Base-by-base conservation (phyloP, 2,888 invertebrate species). In the Plutella xylostella region DNA sequence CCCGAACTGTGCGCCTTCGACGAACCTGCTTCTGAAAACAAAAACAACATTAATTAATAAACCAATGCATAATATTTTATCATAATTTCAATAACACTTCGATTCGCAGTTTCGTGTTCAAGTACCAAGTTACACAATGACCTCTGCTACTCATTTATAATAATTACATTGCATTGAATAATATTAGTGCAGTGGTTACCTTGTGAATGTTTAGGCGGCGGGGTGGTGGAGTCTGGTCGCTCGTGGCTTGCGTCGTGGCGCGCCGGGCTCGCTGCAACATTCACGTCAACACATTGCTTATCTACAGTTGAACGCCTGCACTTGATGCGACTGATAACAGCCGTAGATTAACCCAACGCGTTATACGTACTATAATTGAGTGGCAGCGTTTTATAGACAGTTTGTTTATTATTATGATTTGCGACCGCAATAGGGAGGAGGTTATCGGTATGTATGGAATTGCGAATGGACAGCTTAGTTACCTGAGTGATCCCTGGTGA, bases 401-500 rank as follows among this genome's bases (percentile, higher is more conserved):
- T n/a, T n/a, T n/a, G 25, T 25, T 25, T 25, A 7, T 25, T 25
- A 11, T 25, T 25, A 11, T 5, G n/a, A 9, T 9, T 2, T n/a
- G 12, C 12, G 19, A 12, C 17, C 4, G n/a, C 19, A 11, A n/a
- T 12, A 17, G 3, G 12, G 19, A 6, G n/a, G 18, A 18, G 12
- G 17, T 37, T 37, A 37, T 11, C 11, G 12, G 37, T 19, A 20
- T 12, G n/a, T n/a, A n/a, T n/a, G n/a, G n/a, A 37, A 6, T 20
- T 35, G 31, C 14, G 22, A 43, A 48, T 48, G 50, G 5, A 21
- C 12, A 14, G 22, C 5, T 34, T 44, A 49, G 48, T 62, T 75
- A 83, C 83, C 82, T 73, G 76, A 60, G 56, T 55, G 60, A 49
- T 76, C 78, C 55, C 71, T 67, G 55, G 70, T 68, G 55, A 72